Conservation (phyloP, 2,113 vertebrate genomes). For the Corynorhinus townsendii region DNA sequence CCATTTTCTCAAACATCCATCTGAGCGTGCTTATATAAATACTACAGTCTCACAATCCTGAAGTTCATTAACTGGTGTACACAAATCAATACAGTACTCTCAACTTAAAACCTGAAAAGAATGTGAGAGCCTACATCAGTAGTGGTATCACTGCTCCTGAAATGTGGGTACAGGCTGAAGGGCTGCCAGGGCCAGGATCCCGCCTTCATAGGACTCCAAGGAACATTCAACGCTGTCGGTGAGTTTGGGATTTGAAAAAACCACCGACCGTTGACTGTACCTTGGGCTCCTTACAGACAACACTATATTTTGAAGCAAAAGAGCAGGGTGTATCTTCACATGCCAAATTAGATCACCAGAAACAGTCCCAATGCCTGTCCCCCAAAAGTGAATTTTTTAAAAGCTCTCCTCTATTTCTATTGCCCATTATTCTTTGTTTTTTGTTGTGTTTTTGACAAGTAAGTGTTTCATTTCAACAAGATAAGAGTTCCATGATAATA, state of each 20-base stretch:
- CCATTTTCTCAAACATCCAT: slow-evolving; percentile 39
- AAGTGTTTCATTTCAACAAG: slow-evolving; percentile 16
- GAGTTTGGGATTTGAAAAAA: slow-evolving; percentile 93
- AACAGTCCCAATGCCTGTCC: background rate
- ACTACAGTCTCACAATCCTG: slow-evolving; percentile 51
- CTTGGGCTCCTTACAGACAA: slow-evolving; percentile 88
- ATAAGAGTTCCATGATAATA: background rate
- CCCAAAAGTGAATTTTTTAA: slow-evolving; percentile 42
- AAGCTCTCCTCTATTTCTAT: slow-evolving; percentile 46
- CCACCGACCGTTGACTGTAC: slow-evolving; percentile 99
- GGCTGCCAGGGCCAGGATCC: slow-evolving; percentile 5
- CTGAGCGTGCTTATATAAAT: slow-evolving; percentile 38
- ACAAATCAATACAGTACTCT: slow-evolving; percentile 66
- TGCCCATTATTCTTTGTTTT: background rate
- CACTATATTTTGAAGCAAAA: slow-evolving; percentile 54
- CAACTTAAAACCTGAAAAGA: slow-evolving; percentile 72
- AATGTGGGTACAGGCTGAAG: slow-evolving; percentile 69
- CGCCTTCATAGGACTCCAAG: slow-evolving; percentile 83
- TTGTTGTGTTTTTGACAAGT: background rate
- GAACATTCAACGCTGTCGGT: slow-evolving; percentile 99
- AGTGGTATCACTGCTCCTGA: slow-evolving; percentile 68
- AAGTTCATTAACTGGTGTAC: slow-evolving; percentile 61
- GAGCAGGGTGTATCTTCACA: background rate
- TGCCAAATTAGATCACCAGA: background rate
- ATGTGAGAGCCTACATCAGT: slow-evolving; percentile 67